phyloP scores from a whole-genome alignment of 2,797 vertebrate genomes.

The Pseudopleuronectes americanus region DNA sequence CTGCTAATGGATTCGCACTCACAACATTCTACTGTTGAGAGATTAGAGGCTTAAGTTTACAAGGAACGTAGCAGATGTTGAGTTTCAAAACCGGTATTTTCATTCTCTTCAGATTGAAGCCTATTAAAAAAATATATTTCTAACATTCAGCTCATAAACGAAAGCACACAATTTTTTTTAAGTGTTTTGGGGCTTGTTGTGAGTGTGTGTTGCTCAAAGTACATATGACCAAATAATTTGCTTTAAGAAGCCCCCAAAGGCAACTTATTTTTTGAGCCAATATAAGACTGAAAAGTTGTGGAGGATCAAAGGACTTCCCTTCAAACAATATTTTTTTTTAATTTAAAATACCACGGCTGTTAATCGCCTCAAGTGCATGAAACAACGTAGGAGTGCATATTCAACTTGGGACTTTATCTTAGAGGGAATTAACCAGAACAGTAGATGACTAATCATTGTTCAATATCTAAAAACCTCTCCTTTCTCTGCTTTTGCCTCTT shows the following conservation, averaged over 20 bases:
- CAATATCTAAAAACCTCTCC: slow-evolving; percentile 15
- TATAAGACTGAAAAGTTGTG: too few species aligned
- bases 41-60: slow-evolving; percentile 41
- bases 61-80: slow-evolving; percentile 42
- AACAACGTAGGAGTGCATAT: not conserved
- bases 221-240: slow-evolving; percentile 23
- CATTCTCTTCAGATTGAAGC: slow-evolving; percentile 32
- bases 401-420: slow-evolving; percentile 22
- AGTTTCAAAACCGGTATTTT: slow-evolving; percentile 24
- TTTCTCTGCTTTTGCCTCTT: slow-evolving; percentile 1
- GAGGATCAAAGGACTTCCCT: too few species aligned
- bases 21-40: slow-evolving; percentile 41
- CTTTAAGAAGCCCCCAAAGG: slow-evolving; percentile 28
- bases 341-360: not conserved
- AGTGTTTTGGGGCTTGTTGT: slow-evolving; percentile 12
- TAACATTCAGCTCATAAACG: slow-evolving; percentile 15
- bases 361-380: not conserved
- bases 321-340: slow-evolving; percentile 15
- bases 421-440: slow-evolving; percentile 11
- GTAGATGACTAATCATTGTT: slow-evolving; percentile 7
- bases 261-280: slow-evolving; percentile 36
- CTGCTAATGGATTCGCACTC: slow-evolving; percentile 38
- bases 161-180: slow-evolving; percentile 1
- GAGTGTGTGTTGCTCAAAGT: slow-evolving; percentile 19
- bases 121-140: slow-evolving; percentile 11